These are phyloP conservation scores for Uropsilus gracilis DNA, from an alignment of 2,113 vertebrate genomes.

Conservation along the genomic window DNA sequence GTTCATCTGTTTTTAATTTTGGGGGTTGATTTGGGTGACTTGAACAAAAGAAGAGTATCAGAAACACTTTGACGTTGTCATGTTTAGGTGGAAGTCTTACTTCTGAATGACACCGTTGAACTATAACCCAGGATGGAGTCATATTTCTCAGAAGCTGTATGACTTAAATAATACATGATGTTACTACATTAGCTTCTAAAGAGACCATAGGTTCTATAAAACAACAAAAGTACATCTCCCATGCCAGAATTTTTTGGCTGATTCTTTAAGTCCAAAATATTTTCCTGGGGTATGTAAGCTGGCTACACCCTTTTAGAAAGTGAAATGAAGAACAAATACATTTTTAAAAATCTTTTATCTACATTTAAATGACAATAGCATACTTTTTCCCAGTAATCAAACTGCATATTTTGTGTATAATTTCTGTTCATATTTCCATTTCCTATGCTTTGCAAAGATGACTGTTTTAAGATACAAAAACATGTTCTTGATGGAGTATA, in stretches of 20 bases:
- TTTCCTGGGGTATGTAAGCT: slow-evolving; percentile 63
- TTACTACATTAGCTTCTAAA: not conserved
- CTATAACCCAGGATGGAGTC: not conserved
- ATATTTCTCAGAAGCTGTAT: not conserved
- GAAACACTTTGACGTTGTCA: not conserved
- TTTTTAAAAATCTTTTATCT: not conserved
- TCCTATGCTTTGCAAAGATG: not conserved
- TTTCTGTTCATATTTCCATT: not conserved
- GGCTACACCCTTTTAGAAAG: slow-evolving; percentile 33
- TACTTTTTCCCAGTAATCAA: not conserved
- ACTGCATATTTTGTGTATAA: not conserved
- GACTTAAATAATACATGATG: not conserved
- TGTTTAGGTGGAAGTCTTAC: not conserved
- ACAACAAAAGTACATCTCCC: not conserved
- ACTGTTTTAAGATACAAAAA: not conserved
- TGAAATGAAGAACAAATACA: slow-evolving; percentile 23
- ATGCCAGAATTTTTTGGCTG: slow-evolving; percentile 26
- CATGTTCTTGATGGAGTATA: not conserved
- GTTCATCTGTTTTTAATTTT: not conserved
- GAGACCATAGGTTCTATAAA: not conserved
- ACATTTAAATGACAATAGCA: not conserved
- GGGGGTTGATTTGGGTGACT: not conserved
- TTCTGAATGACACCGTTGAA: not conserved
- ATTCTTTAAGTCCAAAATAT: slow-evolving; percentile 58
- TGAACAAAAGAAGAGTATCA: not conserved